Evolutionary conservation across 2,797 vertebrate genomes (phyloP).

Genomic region (Urocyon cinereoargenteus): DNA sequence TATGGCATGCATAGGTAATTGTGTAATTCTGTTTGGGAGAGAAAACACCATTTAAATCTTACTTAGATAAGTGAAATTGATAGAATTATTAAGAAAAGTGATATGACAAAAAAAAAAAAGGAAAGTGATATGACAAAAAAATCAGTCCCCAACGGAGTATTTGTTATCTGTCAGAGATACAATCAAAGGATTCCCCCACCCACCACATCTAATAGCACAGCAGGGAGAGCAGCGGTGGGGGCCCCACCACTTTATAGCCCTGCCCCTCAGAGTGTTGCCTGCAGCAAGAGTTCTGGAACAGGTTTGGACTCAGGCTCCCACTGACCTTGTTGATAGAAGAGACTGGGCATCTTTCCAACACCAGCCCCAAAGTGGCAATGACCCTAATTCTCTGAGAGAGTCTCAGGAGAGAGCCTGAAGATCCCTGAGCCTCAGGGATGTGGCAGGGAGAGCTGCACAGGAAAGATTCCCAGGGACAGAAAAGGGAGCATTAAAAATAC

Average conservation of each 20-base stretch:
- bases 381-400: background rate
- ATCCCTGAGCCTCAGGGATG: background rate
- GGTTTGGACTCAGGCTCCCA: background rate
- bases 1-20: conserved; percentile 17
- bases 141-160: background rate
- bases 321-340: background rate
- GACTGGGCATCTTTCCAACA: background rate
- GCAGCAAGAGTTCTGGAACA: background rate
- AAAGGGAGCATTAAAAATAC: background rate
- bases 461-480: background rate
- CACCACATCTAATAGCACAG: background rate
- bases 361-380: background rate
- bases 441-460: background rate
- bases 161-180: background rate
- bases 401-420: background rate
- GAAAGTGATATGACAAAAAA: background rate
- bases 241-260: background rate
- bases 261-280: background rate
- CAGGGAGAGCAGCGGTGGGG: background rate
- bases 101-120: background rate
- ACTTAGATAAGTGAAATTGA: conserved; percentile 54
- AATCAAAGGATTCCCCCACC: background rate
- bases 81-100: background rate
- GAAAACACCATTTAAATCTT: background rate
- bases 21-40: background rate